phyloP scores from a whole-genome alignment of 2,888 invertebrate species.

The Napeogenes sylphis region DNA sequence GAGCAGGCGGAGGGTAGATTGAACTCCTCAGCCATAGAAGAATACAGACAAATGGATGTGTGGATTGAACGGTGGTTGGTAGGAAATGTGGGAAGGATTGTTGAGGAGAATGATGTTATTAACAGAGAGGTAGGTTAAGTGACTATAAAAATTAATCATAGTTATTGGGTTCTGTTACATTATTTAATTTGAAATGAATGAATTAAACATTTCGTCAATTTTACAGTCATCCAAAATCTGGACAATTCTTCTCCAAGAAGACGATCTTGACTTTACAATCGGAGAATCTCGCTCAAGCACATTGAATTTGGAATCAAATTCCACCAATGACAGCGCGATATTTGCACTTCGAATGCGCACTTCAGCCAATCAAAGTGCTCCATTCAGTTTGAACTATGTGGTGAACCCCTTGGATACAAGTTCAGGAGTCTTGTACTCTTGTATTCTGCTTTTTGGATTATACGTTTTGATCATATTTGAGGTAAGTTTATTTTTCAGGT shows the following conservation, averaged over 20 bases:
- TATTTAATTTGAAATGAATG: conserved; percentile 18
- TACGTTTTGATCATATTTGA: conserved; percentile 92
- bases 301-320: conserved; percentile 46
- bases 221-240: conserved; percentile 73
- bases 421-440: conserved; percentile 85
- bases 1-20: conserved; percentile 56
- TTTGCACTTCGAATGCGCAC: conserved; percentile 45
- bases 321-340: conserved; percentile 31
- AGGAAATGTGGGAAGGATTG: conserved; percentile 4
- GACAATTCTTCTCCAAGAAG: conserved; percentile 77
- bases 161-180: background rate
- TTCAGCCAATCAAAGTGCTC: conserved; percentile 43
- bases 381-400: conserved; percentile 72
- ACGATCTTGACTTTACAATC: conserved; percentile 78
- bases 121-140: conserved; percentile 14
- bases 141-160: background rate
- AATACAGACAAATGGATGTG: conserved; percentile 44
- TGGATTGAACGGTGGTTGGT: conserved; percentile 49
- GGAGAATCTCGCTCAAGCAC: conserved; percentile 62
- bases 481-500: conserved; percentile 60
- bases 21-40: conserved; percentile 43
- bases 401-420: conserved; percentile 80
- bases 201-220: background rate
- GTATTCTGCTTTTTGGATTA: conserved; percentile 83
- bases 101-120: conserved; percentile 11